Percentiles rank a stretch among this genome's conserved stretches.
phyloP scores from a whole-genome alignment of 1,140 invertebrate species.

The Sycobia sp. region DNA sequence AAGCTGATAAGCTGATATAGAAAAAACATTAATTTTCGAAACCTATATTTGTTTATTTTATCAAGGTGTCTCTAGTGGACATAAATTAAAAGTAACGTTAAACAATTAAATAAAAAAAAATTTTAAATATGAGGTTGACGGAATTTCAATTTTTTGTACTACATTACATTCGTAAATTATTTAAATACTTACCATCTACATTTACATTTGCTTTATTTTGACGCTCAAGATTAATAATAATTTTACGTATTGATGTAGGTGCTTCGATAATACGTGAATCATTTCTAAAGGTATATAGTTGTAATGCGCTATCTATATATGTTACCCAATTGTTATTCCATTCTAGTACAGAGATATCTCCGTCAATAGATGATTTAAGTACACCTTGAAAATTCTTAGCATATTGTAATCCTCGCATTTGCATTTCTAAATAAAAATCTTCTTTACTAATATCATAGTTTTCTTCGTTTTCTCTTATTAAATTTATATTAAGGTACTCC shows the following conservation, averaged over 20 bases:
- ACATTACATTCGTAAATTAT: no score
- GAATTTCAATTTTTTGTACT: no score
- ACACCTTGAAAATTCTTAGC: conserved; percentile 74
- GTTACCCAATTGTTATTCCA: conserved; percentile 86
- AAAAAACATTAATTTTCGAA: no score
- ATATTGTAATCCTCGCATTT: conserved; percentile 88
- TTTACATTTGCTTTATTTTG: no score
- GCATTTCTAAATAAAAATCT: conserved; percentile 89
- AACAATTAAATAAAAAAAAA: no score
- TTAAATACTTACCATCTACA: no score
- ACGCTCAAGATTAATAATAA: conserved; percentile 74
- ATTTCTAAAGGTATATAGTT: conserved; percentile 77
- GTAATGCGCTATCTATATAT: conserved; percentile 88
- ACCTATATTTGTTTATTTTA: no score
- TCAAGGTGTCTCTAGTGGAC: no score
- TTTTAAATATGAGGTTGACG: no score
- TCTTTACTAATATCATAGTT: conserved; percentile 60
- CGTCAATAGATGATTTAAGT: conserved; percentile 60
- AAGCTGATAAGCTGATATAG: no score
- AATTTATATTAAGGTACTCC: conserved; percentile 6
- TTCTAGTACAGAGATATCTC: conserved; percentile 54
- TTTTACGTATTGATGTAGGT: conserved; percentile 77
- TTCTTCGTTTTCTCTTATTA: neutral
- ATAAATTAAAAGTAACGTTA: no score
- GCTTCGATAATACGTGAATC: conserved; percentile 75